These are phyloP conservation scores for Meteorus cinctellus DNA, from an alignment of 2,888 invertebrate species.

Conservation along the genomic window DNA sequence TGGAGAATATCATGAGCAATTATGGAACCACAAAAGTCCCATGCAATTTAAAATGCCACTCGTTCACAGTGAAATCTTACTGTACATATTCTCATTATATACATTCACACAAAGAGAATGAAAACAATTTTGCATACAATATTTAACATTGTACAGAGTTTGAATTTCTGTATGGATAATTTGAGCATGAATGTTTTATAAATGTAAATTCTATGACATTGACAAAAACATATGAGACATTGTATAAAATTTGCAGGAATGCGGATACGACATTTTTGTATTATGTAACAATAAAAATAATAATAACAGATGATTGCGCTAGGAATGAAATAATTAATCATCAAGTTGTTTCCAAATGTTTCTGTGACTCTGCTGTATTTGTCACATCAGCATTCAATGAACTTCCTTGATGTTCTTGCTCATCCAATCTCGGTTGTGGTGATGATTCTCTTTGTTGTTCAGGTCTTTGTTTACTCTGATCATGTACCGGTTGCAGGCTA, in stretches of 20 bases:
- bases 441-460: background rate
- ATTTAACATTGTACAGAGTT: background rate
- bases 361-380: background rate
- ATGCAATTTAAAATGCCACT: too few relatives aligned
- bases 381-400: background rate
- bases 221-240: too few relatives aligned
- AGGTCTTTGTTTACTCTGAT: background rate
- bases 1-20: too few relatives aligned
- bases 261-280: background rate
- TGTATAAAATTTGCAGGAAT: too few relatives aligned
- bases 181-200: too few relatives aligned
- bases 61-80: too few relatives aligned
- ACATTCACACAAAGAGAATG: too few relatives aligned
- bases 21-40: too few relatives aligned
- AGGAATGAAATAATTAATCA: conserved; percentile 2
- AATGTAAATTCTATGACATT: too few relatives aligned
- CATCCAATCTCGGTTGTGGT: background rate
- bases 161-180: too few relatives aligned
- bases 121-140: background rate
- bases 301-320: background rate
- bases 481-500: conserved; percentile 48
- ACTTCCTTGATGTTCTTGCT: background rate
- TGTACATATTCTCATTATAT: too few relatives aligned
- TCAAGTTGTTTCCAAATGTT: background rate
- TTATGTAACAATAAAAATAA: background rate